phyloP scores from a whole-genome alignment of 2,888 invertebrate species.

The Anoplius nigerrimus region DNA sequence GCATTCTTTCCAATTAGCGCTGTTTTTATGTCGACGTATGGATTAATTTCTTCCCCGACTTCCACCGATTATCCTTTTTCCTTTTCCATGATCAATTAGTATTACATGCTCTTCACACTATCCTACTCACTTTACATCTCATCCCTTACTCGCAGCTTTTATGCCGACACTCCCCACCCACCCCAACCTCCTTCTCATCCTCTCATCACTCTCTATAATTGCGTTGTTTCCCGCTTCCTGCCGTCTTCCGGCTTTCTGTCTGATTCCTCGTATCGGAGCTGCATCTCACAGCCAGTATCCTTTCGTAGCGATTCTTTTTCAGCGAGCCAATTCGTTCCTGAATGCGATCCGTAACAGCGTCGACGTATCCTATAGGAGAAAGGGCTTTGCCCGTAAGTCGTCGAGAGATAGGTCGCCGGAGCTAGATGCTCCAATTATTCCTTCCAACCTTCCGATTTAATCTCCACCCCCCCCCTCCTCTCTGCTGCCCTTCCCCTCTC shows the following conservation, averaged over 20 bases:
- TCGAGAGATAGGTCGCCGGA: neutral
- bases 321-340: constrained; percentile 41
- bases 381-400: neutral
- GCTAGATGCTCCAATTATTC: neutral
- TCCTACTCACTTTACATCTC: too few species aligned
- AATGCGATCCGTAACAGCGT: constrained; percentile 35
- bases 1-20: too few species aligned
- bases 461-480: neutral
- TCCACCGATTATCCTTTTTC: too few species aligned
- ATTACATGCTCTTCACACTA: too few species aligned
- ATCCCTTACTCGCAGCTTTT: neutral
- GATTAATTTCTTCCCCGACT: too few species aligned
- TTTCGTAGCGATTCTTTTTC: constrained; percentile 42
- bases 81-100: too few species aligned
- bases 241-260: neutral
- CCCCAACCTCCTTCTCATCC: neutral
- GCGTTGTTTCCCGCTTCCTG: too few species aligned
- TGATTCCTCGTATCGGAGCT: constrained; percentile 1
- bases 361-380: constrained; percentile 6
- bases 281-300: constrained; percentile 21
- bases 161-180: neutral
- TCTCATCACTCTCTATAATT: neutral
- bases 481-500: neutral
- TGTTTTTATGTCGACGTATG: too few species aligned
- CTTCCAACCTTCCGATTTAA: neutral